Evolutionary conservation across 1,140 invertebrate genomes (phyloP).

Genomic region (Euura saliciscinereae): DNA sequence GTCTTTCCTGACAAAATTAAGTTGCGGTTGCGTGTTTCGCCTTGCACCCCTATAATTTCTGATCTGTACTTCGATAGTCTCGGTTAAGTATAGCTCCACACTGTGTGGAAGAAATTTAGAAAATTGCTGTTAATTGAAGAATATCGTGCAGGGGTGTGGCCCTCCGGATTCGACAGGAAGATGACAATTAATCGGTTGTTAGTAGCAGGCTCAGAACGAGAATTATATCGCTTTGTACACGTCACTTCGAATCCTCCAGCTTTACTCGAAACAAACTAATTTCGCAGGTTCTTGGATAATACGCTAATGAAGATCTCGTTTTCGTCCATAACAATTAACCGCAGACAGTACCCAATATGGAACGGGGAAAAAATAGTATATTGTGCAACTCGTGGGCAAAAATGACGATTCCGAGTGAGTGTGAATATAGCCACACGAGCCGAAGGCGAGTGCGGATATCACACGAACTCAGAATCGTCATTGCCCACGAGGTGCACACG

Average conservation of each 20-base stretch:
- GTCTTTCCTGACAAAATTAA: not conserved
- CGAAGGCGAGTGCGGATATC: too few species aligned
- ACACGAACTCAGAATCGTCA: too few species aligned
- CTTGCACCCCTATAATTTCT: not conserved
- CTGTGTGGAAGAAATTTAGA: not conserved
- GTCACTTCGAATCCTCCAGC: not conserved
- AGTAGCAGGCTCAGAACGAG: not conserved
- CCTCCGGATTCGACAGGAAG: not conserved
- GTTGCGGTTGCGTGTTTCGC: not conserved
- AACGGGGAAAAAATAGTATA: too few species aligned
- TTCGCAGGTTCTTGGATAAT: too few species aligned
- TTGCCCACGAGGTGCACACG: too few species aligned
- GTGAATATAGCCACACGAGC: too few species aligned
- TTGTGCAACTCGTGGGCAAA: too few species aligned
- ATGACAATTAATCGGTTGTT: not conserved
- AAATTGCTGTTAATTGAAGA: not conserved
- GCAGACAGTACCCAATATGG: too few species aligned
- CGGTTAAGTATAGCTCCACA: conserved; percentile 1
- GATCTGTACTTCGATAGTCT: not conserved
- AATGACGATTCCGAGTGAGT: too few species aligned
- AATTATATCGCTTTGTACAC: not conserved
- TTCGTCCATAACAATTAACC: too few species aligned
- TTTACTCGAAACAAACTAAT: not conserved
- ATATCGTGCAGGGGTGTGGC: not conserved
- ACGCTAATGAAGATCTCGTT: too few species aligned